Base-by-base conservation (phyloP, 2,113 vertebrate species). In the Suncus etruscus region DNA sequence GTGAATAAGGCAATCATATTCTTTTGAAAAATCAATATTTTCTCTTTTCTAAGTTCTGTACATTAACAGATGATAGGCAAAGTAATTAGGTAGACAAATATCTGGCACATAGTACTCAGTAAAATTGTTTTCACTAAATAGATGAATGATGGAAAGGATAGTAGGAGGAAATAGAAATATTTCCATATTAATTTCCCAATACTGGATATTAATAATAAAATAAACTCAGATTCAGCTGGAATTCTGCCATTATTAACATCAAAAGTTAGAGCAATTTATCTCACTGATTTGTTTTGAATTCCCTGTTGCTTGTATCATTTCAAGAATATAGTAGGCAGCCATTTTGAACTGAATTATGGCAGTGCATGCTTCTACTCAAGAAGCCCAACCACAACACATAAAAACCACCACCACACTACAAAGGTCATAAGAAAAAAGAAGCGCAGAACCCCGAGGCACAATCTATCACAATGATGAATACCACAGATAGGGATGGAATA, bases 21-120 rank as follows among this genome's bases (percentile, higher is more conserved):
- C 69, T 76, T 83, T 80, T 66, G 69, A 61, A 89, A 68, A 1
- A 12, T 63, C 78, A 45, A 87, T 75, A 82, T 69, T 47, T 6
- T 74, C 86, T 79, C 31, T 68, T 15, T 89, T 68, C 12, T 91
- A 12, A 91, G 39, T 79, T 78, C 58, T 83, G 14, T 32, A 86
- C 61, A 89, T 89, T 79, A 77, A 27, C 31, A 63, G 22, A 39
- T 70, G 48, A 86, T 89, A 73, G 68, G 24, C 29, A 58, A 74
- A 83, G 66, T 54, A 79, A 88, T 75, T 47, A 65, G 50, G 88
- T 2, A 69, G 29, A 48, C 47, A 88, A n/a, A 2, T 31, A 24
- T 51, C 4, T 12, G 73, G 27, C 70, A 83, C 61, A 70, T 58
- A n/a, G 54, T 81, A 68, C 58, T 90, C 39, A 58, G 10, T 39